A percentile compares a stretch with the other conserved stretches of the same genome.
Conservation (phyloP, 2,888 invertebrate species). For the Latrodectus hesperus region DNA sequence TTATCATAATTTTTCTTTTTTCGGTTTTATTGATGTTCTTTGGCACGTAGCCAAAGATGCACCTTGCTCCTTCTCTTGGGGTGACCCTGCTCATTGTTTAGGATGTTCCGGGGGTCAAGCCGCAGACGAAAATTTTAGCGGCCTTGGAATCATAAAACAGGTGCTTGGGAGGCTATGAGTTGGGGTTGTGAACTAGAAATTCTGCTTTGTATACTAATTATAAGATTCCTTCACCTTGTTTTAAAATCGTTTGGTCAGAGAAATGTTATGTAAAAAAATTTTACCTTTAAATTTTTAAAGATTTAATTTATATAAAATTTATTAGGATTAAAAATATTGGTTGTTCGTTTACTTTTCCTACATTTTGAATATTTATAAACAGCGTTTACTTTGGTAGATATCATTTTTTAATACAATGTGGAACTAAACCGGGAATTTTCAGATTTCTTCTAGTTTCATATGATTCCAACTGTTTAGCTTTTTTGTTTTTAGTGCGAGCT, state of each 20-base stretch:
- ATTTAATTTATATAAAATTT: no score
- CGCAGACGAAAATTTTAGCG: slow-evolving; percentile 52
- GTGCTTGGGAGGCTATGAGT: slow-evolving; percentile 60
- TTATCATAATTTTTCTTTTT: background rate
- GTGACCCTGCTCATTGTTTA: slow-evolving; percentile 48
- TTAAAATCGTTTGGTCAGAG: background rate
- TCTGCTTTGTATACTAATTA: background rate
- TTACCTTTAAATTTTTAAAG: background rate
- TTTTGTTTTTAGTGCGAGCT: no score
- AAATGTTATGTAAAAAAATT: background rate
- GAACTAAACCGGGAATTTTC: no score
- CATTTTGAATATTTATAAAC: no score
- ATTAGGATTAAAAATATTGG: background rate
- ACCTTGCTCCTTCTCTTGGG: slow-evolving; percentile 44
- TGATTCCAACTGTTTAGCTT: no score
- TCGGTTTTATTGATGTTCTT: background rate
- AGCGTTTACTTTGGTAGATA: no score
- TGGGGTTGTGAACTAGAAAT: slow-evolving; percentile 25
- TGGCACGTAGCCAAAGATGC: slow-evolving; percentile 18
- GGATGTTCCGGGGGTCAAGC: slow-evolving; percentile 58
- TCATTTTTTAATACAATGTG: no score
- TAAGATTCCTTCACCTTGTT: background rate
- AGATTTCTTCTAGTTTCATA: no score
- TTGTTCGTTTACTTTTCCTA: no score
- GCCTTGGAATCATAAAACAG: slow-evolving; percentile 45